phyloP scores from a whole-genome alignment of 2,113 vertebrate genomes.

The Ptyas mucosa region DNA sequence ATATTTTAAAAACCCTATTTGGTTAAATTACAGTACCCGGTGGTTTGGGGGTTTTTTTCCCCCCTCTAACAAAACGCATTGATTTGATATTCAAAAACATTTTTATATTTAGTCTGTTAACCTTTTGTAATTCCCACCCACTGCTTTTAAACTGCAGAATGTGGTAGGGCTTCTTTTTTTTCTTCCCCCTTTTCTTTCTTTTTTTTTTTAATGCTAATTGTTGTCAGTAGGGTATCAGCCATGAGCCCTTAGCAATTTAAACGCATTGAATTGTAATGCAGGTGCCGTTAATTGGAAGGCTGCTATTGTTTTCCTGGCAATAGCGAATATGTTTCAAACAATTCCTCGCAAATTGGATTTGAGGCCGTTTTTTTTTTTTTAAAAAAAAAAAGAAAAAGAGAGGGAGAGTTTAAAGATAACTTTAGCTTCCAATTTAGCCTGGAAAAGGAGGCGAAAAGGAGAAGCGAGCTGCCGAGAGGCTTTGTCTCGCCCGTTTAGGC shows the following conservation, averaged over 20 bases:
- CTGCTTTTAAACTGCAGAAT: conserved; percentile 57
- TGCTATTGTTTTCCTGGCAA: conserved; percentile 49
- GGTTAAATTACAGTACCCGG: conserved; percentile 71
- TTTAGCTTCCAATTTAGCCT: conserved; percentile 13
- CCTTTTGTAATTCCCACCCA: conserved; percentile 74
- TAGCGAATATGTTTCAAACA: conserved; percentile 35
- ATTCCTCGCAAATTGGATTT: conserved; percentile 53
- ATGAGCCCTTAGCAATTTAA: conserved; percentile 60
- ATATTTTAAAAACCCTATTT: conserved; percentile 60
- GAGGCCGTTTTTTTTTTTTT: conserved; percentile 31
- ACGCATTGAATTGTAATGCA: conserved; percentile 65
- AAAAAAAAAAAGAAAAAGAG: background rate
- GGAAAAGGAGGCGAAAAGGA: background rate
- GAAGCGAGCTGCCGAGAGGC: background rate
- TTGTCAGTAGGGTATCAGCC: conserved; percentile 69
- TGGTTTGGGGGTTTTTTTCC: conserved; percentile 21
- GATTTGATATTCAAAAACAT: conserved; percentile 73
- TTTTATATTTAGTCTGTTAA: conserved; percentile 77
- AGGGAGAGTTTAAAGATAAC: conserved; percentile 28
- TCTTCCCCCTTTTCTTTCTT: no score
- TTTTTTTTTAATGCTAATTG: conserved; percentile 57
- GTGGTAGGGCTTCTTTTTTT: background rate
- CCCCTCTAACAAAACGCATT: conserved; percentile 63
- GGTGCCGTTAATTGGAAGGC: conserved; percentile 64
- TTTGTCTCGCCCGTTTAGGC: background rate